These are phyloP conservation scores for Eupeodes latifasciatus DNA, from an alignment of 2,888 invertebrate species.

Conservation along the genomic window DNA sequence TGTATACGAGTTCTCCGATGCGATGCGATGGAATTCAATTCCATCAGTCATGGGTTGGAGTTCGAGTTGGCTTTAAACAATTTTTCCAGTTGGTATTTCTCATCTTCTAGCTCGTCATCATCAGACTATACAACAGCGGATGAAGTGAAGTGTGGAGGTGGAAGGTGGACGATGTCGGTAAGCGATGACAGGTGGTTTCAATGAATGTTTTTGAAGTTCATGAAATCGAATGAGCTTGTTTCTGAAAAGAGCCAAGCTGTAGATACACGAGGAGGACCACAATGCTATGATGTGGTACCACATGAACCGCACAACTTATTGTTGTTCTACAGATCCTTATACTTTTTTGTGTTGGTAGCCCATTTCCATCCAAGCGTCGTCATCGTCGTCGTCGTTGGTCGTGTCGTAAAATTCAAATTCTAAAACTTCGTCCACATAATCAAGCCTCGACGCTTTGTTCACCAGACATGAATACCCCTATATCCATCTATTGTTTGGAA, in stretches of 20 bases:
- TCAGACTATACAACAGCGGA: background rate
- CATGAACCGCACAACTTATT: constrained; percentile 17
- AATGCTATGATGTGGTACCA: background rate
- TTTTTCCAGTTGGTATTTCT: too few species aligned
- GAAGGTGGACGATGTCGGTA: constrained; percentile 10
- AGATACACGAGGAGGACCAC: background rate
- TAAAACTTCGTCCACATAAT: constrained; percentile 61
- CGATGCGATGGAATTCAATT: too few species aligned
- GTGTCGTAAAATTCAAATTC: constrained; percentile 64
- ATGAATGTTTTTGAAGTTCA: constrained; percentile 67
- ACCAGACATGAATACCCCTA: constrained; percentile 5
- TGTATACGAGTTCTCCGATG: too few species aligned
- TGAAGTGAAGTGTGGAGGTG: too few species aligned
- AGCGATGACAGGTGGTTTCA: constrained; percentile 64
- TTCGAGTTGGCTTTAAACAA: too few species aligned
- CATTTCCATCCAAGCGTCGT: constrained; percentile 20
- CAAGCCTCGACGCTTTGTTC: constrained; percentile 1
- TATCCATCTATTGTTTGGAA: background rate
- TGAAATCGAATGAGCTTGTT: constrained; percentile 62
- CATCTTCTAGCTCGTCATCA: background rate
- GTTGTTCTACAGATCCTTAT: constrained; percentile 1
- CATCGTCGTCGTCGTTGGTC: background rate
- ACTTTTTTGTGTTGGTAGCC: constrained; percentile 7
- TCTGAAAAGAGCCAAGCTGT: constrained; percentile 1
- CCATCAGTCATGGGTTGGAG: background rate